phyloP scores from a whole-genome alignment of 2,888 invertebrate species.

The Xiphydria camelus region DNA sequence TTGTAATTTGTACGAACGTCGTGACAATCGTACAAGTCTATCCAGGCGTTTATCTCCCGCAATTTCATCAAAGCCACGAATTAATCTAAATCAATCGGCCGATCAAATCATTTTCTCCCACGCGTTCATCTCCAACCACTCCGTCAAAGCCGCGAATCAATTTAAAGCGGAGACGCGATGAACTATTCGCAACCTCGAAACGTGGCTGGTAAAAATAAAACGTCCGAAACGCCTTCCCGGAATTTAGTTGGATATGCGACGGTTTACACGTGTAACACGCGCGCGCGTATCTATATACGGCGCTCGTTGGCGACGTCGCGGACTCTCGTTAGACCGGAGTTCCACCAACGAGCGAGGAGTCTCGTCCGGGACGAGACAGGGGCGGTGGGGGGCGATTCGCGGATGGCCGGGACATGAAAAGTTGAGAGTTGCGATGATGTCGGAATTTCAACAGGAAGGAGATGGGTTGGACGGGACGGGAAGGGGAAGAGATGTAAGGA shows the following conservation, averaged over 20 bases:
- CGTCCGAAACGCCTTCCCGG: background rate
- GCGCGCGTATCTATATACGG: constrained; percentile 12
- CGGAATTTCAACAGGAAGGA: constrained; percentile 34
- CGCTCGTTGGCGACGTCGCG: constrained; percentile 28
- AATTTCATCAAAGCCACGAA: too few relatives aligned
- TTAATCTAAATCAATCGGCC: too few relatives aligned
- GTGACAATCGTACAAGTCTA: too few relatives aligned
- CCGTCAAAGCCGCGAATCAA: too few relatives aligned
- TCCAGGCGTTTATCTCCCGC: too few relatives aligned
- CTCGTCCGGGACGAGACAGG: constrained; percentile 24
- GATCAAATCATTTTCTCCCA: too few relatives aligned
- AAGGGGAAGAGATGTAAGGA: background rate
- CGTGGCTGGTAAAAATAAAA: too few relatives aligned
- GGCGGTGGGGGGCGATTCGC: constrained; percentile 31
- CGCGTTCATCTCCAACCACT: too few relatives aligned
- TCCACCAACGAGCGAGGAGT: constrained; percentile 28
- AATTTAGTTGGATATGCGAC: constrained; percentile 18
- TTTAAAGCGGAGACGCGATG: too few relatives aligned
- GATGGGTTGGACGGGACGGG: background rate
- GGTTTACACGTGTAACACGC: constrained; percentile 8
- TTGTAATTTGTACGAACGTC: too few relatives aligned
- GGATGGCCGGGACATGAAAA: constrained; percentile 52
- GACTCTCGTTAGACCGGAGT: constrained; percentile 46
- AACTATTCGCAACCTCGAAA: too few relatives aligned
- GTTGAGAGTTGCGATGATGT: constrained; percentile 51